A percentile compares a stretch with the other conserved stretches of the same genome.
These are phyloP conservation scores for Procambarus clarkii DNA, from an alignment of 1,140 invertebrate species.

Conservation along the genomic window DNA sequence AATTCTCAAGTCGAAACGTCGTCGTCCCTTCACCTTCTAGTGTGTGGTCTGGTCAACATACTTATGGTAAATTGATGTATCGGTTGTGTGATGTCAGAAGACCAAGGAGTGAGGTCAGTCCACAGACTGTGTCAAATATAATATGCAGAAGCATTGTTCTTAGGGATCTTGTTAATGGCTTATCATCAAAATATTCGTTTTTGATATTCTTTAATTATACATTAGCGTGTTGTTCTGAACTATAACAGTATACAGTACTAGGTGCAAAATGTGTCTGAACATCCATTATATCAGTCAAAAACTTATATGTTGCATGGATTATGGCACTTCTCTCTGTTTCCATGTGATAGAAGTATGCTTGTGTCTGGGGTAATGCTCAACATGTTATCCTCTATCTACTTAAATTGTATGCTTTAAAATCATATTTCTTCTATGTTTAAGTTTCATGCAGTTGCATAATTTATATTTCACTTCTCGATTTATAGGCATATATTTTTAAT, in stretches of 20 bases:
- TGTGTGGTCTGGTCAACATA: no score
- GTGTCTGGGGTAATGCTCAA: slow-evolving; percentile 47
- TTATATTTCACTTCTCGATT: not conserved
- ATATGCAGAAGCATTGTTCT: not conserved
- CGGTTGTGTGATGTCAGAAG: no score
- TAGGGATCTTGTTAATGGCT: not conserved
- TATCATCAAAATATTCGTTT: not conserved
- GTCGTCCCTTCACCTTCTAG: no score
- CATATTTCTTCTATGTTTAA: not conserved
- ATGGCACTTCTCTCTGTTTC: not conserved
- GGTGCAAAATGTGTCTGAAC: not conserved
- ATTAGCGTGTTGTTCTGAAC: not conserved
- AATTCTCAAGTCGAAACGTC: no score
- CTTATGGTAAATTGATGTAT: no score
- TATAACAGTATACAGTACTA: not conserved
- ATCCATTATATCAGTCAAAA: not conserved
- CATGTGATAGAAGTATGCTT: slow-evolving; percentile 3
- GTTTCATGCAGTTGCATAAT: not conserved
- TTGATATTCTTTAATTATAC: not conserved
- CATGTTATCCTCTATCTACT: slow-evolving; percentile 30
- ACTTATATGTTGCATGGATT: not conserved
- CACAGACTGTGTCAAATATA: not conserved
- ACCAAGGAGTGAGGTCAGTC: not conserved
- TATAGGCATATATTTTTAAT: not conserved
- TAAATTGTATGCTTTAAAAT: slow-evolving; percentile 44